These are phyloP conservation scores for Pilophorus perplexus DNA, from an alignment of 2,888 invertebrate genomes.

Conservation along the genomic window DNA sequence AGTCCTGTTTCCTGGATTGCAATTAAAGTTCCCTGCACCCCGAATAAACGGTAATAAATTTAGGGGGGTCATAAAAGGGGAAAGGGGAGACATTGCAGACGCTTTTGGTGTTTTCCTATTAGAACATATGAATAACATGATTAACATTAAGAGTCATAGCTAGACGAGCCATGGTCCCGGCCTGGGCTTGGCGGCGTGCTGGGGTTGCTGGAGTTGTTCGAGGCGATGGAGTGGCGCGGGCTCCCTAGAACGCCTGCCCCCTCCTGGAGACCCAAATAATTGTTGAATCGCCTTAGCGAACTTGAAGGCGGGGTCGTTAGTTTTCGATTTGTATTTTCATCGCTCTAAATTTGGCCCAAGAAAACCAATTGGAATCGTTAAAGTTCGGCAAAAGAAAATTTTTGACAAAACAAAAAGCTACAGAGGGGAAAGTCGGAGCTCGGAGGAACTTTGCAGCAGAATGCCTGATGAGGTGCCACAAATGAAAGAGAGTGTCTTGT, in stretches of 20 bases:
- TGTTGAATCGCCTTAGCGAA: conserved; percentile 38
- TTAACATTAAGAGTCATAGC: conserved; percentile 67
- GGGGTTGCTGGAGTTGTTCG: conserved; percentile 71
- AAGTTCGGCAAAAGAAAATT: too few species aligned
- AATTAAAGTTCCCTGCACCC: too few species aligned
- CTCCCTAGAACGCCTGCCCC: conserved; percentile 56
- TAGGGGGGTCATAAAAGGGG: not conserved
- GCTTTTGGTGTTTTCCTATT: conserved; percentile 11
- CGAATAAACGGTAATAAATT: too few species aligned
- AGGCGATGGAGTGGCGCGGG: conserved; percentile 69
- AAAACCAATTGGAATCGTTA: too few species aligned
- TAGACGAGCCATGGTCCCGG: conserved; percentile 65
- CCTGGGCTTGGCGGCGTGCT: conserved; percentile 70
- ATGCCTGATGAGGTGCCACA: too few species aligned
- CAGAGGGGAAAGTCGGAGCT: too few species aligned
- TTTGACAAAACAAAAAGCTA: too few species aligned
- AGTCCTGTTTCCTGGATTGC: too few species aligned
- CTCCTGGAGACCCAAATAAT: conserved; percentile 51
- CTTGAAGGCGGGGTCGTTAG: conserved; percentile 34
- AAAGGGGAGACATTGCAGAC: not conserved
- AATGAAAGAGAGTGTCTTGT: too few species aligned
- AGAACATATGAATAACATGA: not conserved
- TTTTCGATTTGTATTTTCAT: conserved; percentile 37
- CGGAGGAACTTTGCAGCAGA: too few species aligned
- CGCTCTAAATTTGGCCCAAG: conserved; percentile 23